Base-by-base conservation (phyloP, 2,888 invertebrate species). In the Pantelozetes paolii region DNA sequence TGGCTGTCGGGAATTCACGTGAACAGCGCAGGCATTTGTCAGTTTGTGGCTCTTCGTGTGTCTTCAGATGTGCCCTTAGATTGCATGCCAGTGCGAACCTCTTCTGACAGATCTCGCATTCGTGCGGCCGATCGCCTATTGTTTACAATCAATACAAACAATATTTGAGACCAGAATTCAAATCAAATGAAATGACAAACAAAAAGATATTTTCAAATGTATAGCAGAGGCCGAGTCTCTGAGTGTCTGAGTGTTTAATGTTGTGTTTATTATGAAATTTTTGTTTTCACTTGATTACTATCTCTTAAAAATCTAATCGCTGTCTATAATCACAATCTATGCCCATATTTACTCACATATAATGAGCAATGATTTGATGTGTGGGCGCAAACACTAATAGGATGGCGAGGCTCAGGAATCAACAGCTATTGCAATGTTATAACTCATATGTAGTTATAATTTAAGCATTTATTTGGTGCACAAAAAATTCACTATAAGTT, bases 41-140 rank as follows among this genome's bases (percentile, higher is more conserved):
- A 20, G 26, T 71, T 23, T 74, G 74, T 2, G 70, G 74, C 54
- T 74, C 74, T 30, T 74, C 74, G 50, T 89, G 89, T 2, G 89
- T 89, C 82, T 89, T 89, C 85, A 88, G 85, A 81, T 89, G 89
- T 0, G 89, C 89, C 78, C 88, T 84, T 77, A 89, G 82, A 81
- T 89, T 89, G 82, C 89, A 89, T 69, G 88, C 88, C 76, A 89
- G 82, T 6, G 89, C 89, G 80, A 89, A 89, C 80, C 87, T 86
- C 82, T 89, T 89, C 80, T 86, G 86, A 82, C 89, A 89, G 30
- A 88, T 82, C 77, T 87, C 86, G 81, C 89, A 89, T 59, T 87
- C 86, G 81, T 89, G 89, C 18, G 89, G 89, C 80, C 89, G 89
- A 81, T 89, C 89, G 77, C 89, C 89, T 89, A 84, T 15, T 28